Evolutionary conservation across 2,888 invertebrate species (phyloP).

Genomic region (Seladonia tumulorum): DNA sequence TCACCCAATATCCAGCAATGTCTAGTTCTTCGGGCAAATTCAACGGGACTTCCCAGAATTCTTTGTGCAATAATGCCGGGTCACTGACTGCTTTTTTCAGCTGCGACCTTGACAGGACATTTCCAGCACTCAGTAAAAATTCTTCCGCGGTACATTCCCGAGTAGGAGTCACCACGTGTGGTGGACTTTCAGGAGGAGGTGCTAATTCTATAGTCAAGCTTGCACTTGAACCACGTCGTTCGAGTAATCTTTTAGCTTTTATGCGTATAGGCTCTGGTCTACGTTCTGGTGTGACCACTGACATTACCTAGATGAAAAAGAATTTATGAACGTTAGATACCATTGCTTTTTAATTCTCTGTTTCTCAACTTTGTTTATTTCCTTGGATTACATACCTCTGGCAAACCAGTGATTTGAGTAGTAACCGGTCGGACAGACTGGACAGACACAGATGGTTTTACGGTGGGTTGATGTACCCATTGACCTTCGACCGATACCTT

Average conservation of each 20-base stretch:
- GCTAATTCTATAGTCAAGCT: conserved; percentile 93
- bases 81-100: conserved; percentile 85
- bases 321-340: background rate
- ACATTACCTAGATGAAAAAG: conserved; percentile 69
- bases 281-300: conserved; percentile 77
- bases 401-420: conserved; percentile 67
- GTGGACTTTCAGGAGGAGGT: conserved; percentile 80
- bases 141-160: conserved; percentile 86
- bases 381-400: conserved; percentile 69
- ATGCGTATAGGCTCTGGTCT: conserved; percentile 85
- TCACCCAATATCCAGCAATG: conserved; percentile 94
- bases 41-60: conserved; percentile 97
- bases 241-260: conserved; percentile 89
- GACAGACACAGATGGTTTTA: conserved; percentile 61
- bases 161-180: conserved; percentile 85
- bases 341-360: background rate
- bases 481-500: conserved; percentile 79
- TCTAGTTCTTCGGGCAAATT: conserved; percentile 96
- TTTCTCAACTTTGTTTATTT: background rate
- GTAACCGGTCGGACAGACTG: conserved; percentile 65
- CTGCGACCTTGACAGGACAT: conserved; percentile 85
- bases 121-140: conserved; percentile 86
- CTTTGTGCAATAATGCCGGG: conserved; percentile 89
- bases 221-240: conserved; percentile 95
- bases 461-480: conserved; percentile 78